Conservation (phyloP, 2,113 vertebrate genomes). For the Mesocricetus auratus region DNA sequence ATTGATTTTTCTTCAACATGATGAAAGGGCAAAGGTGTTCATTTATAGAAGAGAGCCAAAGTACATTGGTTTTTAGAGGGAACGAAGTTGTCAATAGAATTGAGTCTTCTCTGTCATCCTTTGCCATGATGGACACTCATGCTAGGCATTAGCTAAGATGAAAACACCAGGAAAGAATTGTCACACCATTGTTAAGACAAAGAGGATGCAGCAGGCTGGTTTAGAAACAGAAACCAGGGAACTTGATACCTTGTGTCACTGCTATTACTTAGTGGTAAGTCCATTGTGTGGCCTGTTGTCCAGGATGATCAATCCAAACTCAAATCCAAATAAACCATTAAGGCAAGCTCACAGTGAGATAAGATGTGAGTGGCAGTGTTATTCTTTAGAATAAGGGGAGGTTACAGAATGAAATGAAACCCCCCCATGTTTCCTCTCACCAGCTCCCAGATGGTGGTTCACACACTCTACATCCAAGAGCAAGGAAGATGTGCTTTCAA, state of each 20-base stretch:
- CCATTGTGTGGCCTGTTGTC: slow-evolving; percentile 63
- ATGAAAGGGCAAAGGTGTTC: slow-evolving; percentile 24
- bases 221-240: slow-evolving; percentile 50
- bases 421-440: background rate
- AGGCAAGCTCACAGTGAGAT: slow-evolving; percentile 70
- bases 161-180: background rate
- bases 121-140: background rate
- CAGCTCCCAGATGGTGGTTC: slow-evolving; percentile 56
- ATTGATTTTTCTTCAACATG: slow-evolving; percentile 3
- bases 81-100: slow-evolving; percentile 1
- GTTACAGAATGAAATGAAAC: slow-evolving; percentile 66
- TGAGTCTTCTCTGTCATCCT: background rate
- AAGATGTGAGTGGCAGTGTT: slow-evolving; percentile 67
- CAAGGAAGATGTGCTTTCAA: slow-evolving; percentile 8
- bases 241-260: slow-evolving; percentile 6
- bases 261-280: slow-evolving; percentile 67
- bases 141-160: background rate
- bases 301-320: slow-evolving; percentile 70
- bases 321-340: slow-evolving; percentile 62
- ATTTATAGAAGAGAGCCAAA: background rate
- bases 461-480: slow-evolving; percentile 23
- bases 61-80: background rate
- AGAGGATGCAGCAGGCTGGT: background rate
- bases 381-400: slow-evolving; percentile 61
- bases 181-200: background rate